Evolutionary conservation across 2,113 vertebrate genomes (phyloP).

Genomic region (Cebidichthys violaceus): DNA sequence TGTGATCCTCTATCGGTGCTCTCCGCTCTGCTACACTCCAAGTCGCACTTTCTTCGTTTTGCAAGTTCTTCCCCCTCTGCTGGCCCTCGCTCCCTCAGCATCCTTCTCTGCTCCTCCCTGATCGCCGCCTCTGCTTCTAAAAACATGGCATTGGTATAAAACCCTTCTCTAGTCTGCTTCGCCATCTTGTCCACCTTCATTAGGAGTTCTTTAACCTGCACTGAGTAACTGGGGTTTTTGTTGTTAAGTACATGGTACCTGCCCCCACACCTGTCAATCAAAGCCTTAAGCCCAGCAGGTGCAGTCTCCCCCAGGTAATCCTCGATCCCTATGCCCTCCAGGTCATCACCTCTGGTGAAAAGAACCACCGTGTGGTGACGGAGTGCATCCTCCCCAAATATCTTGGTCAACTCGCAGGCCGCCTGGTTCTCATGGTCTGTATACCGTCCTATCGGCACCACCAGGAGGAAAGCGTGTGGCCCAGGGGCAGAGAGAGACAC

Average conservation of each 20-base stretch:
- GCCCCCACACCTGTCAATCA: conserved; percentile 79
- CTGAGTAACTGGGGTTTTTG: conserved; percentile 61
- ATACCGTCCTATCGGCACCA: conserved; percentile 82
- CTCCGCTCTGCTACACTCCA: conserved; percentile 35
- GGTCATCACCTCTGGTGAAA: conserved; percentile 82
- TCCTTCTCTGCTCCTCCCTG: conserved; percentile 75
- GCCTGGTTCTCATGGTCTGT: conserved; percentile 74
- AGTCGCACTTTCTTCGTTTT: conserved; percentile 71
- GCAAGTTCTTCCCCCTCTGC: conserved; percentile 34
- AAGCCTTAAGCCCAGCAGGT: conserved; percentile 65
- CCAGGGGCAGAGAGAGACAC: conserved; percentile 78
- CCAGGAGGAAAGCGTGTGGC: conserved; percentile 84
- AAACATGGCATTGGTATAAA: conserved; percentile 79
- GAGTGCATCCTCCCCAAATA: conserved; percentile 80
- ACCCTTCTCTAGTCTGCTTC: conserved; percentile 52
- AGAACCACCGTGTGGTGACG: conserved; percentile 79
- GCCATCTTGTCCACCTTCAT: conserved; percentile 79
- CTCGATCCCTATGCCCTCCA: conserved; percentile 72
- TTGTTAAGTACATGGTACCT: conserved; percentile 85
- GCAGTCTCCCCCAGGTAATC: conserved; percentile 69
- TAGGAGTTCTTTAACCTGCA: conserved; percentile 78
- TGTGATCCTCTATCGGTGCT: neutral
- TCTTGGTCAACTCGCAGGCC: conserved; percentile 61
- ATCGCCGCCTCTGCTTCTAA: conserved; percentile 77
- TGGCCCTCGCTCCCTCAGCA: conserved; percentile 60